Base-by-base conservation (phyloP, 2,113 vertebrate species). In the Stigmatopora argus region DNA sequence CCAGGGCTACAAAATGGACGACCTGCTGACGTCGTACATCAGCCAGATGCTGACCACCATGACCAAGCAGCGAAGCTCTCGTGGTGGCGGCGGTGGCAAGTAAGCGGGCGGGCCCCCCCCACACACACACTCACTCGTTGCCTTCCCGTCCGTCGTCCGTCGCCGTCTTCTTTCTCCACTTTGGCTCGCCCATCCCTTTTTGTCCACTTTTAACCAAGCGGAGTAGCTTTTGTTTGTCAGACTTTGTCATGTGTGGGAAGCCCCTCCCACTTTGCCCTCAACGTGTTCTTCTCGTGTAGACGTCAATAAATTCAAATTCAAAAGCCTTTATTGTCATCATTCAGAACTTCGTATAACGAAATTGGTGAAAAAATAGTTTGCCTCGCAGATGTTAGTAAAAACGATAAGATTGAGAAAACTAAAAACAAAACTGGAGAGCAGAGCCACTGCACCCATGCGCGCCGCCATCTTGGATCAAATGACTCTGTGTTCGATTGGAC, bases 1-100 rank as follows among this genome's bases (percentile, higher is more conserved):
- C 26, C 26, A 98, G 96, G 96, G 97, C 62, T 99, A 98, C 90
- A 99, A 99, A 88, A 98, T 98, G 97, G 96, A 99, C 19, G 97
- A 98, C 82, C 94, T 97, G 62, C 71, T 97, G 83, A 98, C 97
- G n/a, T 98, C 96, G 0, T 98, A 97, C 87, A 99, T 99, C 86
- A 99, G 96, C 86, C 96, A 98, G 92, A 98, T 98, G 96, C 78
- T 98, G 70, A 96, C 96, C 0, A 93, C 93, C n/a, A 95, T 98
- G 96, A 97, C 92, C 83, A 97, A 94, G 83, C 95, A 96, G 85
- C 86, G 95, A 59, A 90, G 86, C 2, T 83, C 92, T 13, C 92
- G 93, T 52, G 89, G 88, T 35, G 91, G 87, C 86, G 91, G 87
- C 88, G n/a, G n/a, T n/a, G 26, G 26, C 26, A 95, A 95, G 90